Conservation (phyloP, 2,113 vertebrate genomes). For the Nicator chloris region DNA sequence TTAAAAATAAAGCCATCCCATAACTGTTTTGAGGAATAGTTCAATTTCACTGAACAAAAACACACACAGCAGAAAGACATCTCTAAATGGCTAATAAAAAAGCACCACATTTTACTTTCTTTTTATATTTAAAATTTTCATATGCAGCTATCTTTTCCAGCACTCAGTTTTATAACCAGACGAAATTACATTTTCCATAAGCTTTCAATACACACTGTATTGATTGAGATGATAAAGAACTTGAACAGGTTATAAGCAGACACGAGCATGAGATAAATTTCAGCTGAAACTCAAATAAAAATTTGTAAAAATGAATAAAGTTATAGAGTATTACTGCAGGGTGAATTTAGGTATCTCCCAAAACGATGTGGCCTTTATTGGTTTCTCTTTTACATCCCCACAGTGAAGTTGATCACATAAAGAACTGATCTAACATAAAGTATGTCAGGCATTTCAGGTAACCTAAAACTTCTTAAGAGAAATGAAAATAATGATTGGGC, state of each 20-base stretch:
- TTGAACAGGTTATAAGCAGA: neutral
- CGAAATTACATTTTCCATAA: constrained; percentile 3
- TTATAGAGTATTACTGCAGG: neutral
- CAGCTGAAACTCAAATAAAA: neutral
- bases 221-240: neutral
- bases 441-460: neutral
- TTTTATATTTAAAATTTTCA: neutral
- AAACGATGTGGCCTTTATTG: neutral
- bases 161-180: neutral
- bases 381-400: neutral
- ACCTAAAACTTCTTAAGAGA: neutral
- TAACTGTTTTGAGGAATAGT: neutral
- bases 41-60: neutral
- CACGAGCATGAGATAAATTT: neutral
- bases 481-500: neutral
- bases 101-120: neutral
- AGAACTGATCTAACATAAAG: neutral
- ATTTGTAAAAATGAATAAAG: neutral
- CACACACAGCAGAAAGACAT: neutral
- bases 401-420: neutral
- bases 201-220: neutral
- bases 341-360: neutral
- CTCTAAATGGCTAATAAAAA: neutral
- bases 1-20: neutral
- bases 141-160: neutral